Evolutionary conservation across 2,113 vertebrate species (phyloP).

Genomic region (Lethenteron reissneri): DNA sequence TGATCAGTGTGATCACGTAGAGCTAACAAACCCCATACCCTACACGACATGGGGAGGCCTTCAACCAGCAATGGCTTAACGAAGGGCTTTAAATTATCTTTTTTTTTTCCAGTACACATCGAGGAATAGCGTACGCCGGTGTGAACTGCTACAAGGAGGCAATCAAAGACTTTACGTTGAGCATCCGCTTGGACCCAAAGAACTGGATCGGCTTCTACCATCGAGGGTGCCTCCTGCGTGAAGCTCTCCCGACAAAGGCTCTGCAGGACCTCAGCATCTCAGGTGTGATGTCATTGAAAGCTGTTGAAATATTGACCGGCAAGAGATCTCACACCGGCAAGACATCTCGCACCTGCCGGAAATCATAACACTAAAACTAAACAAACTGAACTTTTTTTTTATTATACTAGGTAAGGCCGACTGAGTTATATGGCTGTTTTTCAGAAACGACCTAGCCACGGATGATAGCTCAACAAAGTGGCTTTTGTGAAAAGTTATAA

Average conservation of each 20-base stretch:
- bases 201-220: conserved; percentile 35
- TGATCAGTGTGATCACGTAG: too few relatives aligned
- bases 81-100: not conserved
- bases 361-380: not conserved
- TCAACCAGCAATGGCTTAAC: not conserved
- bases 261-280: conserved; percentile 36
- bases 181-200: conserved; percentile 27
- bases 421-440: not conserved
- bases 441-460: not conserved
- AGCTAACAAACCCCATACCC: too few relatives aligned
- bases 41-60: not conserved
- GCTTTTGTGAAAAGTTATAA: too few relatives aligned
- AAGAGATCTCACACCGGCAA: not conserved
- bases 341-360: not conserved
- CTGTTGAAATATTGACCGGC: not conserved
- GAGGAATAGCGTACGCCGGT: conserved; percentile 28
- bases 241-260: conserved; percentile 20
- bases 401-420: too few relatives aligned
- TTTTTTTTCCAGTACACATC: conserved; percentile 20
- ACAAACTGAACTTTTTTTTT: not conserved
- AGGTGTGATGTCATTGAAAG: conserved; percentile 19
- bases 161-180: conserved; percentile 24
- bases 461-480: too few relatives aligned
- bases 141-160: conserved; percentile 19
- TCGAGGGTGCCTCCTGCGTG: conserved; percentile 27